Percentiles rank a stretch among this genome's conserved stretches.
phyloP scores from a whole-genome alignment of 2,888 invertebrate genomes.

The Odontomyia ornata region DNA sequence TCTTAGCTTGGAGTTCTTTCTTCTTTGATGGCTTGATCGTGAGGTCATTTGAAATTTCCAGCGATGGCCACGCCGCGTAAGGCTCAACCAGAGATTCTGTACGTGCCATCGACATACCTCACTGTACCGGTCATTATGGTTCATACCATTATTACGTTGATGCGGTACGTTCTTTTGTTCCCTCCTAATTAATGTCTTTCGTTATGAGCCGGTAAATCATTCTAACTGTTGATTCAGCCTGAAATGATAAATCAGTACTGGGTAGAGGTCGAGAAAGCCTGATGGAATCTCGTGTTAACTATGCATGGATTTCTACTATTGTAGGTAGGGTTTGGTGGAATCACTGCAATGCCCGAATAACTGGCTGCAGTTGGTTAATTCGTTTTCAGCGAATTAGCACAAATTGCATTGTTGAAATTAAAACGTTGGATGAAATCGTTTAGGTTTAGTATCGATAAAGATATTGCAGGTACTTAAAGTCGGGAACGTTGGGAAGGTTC shows the following conservation, averaged over 20 bases:
- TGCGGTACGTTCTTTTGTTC: conserved; percentile 27
- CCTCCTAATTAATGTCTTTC: conserved; percentile 26
- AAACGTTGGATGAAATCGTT: background rate
- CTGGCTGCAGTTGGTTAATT: background rate
- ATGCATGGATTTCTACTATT: too few species aligned
- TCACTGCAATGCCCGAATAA: background rate
- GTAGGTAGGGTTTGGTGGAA: too few species aligned
- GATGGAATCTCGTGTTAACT: background rate
- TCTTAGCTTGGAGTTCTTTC: background rate
- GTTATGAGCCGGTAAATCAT: conserved; percentile 41
- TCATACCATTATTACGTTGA: background rate
- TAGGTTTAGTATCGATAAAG: background rate
- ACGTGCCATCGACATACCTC: background rate
- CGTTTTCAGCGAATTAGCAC: background rate
- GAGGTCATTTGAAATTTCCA: conserved; percentile 15
- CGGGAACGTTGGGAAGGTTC: too few species aligned
- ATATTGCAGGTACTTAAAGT: background rate
- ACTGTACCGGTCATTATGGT: background rate
- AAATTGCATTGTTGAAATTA: background rate
- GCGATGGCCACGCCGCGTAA: too few species aligned
- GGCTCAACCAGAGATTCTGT: background rate
- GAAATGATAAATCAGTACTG: conserved; percentile 32
- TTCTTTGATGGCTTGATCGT: conserved; percentile 18
- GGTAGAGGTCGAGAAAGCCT: background rate
- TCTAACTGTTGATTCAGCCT: conserved; percentile 30